phyloP scores from a whole-genome alignment of 1,140 invertebrate species.

The Drosophila parabipectinata region DNA sequence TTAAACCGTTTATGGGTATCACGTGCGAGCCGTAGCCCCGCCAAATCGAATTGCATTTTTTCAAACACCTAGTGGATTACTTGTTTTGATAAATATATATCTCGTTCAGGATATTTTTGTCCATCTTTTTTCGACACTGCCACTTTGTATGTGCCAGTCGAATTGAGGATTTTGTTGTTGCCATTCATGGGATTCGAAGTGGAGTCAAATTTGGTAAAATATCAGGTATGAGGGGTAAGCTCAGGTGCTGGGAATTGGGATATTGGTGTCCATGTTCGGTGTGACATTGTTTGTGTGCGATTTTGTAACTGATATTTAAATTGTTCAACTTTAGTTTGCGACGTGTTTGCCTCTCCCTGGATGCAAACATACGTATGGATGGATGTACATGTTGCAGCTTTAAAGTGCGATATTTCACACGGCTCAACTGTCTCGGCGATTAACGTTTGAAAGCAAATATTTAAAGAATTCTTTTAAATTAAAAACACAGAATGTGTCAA shows the following conservation, averaged over 20 bases:
- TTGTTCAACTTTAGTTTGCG: conserved; percentile 32
- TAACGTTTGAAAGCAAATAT: not conserved
- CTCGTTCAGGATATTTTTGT: conserved; percentile 11
- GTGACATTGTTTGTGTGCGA: conserved; percentile 33
- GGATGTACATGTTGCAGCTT: conserved; percentile 1
- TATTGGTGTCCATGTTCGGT: conserved; percentile 3
- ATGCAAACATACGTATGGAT: not conserved
- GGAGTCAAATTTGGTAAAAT: conserved; percentile 15
- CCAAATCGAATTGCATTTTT: conserved; percentile 55
- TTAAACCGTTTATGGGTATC: conserved; percentile 47
- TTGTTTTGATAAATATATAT: conserved; percentile 41
- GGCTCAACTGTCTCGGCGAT: not conserved
- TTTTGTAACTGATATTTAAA: conserved; percentile 60
- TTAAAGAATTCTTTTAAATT: conserved; percentile 1
- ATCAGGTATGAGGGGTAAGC: not conserved
- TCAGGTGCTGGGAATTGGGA: not conserved
- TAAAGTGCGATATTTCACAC: conserved; percentile 4
- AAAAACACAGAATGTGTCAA: not conserved
- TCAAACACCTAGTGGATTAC: conserved; percentile 17
- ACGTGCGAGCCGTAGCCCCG: conserved; percentile 47
- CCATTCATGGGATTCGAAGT: not conserved
- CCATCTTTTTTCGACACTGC: conserved; percentile 1
- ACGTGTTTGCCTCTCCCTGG: conserved; percentile 3
- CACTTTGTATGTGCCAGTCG: conserved; percentile 31
- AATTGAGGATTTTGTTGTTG: conserved; percentile 42